phyloP scores from a whole-genome alignment of 2,113 vertebrate species.

The Aptenodytes forsteri region DNA sequence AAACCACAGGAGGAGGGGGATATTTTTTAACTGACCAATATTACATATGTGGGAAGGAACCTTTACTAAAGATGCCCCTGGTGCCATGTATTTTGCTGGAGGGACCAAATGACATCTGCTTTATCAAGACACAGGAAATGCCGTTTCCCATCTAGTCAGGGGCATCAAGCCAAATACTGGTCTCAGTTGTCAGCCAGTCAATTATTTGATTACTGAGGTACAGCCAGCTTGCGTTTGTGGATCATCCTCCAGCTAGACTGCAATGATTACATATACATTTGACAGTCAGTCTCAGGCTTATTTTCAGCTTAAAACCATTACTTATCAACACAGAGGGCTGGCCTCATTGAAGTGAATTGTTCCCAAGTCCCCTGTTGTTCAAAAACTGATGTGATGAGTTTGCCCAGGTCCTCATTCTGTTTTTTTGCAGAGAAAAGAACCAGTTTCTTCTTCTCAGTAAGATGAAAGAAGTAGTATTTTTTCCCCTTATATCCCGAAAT shows the following conservation, averaged over 20 bases:
- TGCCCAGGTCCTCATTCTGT: neutral
- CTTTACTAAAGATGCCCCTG: neutral
- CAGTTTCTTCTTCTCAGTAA: neutral
- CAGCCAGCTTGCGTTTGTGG: constrained; percentile 2
- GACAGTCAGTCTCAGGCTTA: neutral
- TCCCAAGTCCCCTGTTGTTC: neutral
- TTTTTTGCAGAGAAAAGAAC: neutral
- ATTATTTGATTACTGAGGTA: constrained; percentile 39
- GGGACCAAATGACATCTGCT: constrained; percentile 39
- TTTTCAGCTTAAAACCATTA: neutral
- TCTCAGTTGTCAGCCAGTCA: constrained; percentile 34
- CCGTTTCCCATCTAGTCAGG: constrained; percentile 5
- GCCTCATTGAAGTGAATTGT: neutral
- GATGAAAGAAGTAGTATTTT: neutral
- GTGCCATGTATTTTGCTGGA: constrained; percentile 13
- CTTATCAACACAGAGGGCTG: neutral
- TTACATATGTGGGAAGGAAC: neutral
- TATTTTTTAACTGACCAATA: neutral
- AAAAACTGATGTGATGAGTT: neutral
- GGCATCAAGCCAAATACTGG: constrained; percentile 22
- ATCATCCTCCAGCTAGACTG: neutral
- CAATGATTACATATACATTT: constrained; percentile 3
- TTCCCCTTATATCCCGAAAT: neutral
- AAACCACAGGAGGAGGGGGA: neutral
- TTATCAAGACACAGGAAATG: constrained; percentile 34